A percentile compares a stretch with the other conserved stretches of the same genome.
These are phyloP conservation scores for Eurytoma californica DNA, from an alignment of 2,888 invertebrate genomes.

Conservation along the genomic window DNA sequence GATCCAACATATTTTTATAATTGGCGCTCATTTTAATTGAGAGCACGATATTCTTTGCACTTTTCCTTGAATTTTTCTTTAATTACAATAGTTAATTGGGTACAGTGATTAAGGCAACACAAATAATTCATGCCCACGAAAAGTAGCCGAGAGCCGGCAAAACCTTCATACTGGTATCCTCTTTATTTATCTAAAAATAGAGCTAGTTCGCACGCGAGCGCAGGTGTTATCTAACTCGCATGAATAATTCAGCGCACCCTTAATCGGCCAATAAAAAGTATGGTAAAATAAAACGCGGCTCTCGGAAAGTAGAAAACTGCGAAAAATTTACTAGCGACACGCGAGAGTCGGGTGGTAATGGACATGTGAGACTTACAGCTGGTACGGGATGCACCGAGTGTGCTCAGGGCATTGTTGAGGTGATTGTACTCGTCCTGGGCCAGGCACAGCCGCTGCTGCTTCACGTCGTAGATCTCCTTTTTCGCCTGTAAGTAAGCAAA, in stretches of 20 bases:
- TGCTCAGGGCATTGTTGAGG: conserved; percentile 88
- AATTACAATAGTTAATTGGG: no score
- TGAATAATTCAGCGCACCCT: conserved; percentile 36
- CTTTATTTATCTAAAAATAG: no score
- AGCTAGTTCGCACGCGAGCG: no score
- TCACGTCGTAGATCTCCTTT: conserved; percentile 96
- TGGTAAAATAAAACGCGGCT: not conserved
- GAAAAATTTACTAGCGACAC: no score
- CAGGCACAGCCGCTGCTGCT: conserved; percentile 93
- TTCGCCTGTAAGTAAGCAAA: conserved; percentile 84
- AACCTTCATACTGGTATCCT: no score
- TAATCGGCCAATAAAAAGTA: conserved; percentile 30
- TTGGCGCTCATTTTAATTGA: no score
- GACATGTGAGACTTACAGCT: conserved; percentile 84
- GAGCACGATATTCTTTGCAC: no score
- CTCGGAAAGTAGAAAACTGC: no score
- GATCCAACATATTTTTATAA: not conserved
- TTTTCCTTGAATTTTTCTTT: no score
- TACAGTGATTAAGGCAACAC: no score
- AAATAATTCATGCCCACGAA: no score
- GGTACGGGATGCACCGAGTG: conserved; percentile 91
- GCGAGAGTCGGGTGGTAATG: not conserved
- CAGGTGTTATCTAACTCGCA: conserved; percentile 18
- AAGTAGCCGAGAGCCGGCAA: no score
- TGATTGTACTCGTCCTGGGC: conserved; percentile 98